Base-by-base conservation (phyloP, 1,140 invertebrate genomes). In the Homalodisca vitripennis region DNA sequence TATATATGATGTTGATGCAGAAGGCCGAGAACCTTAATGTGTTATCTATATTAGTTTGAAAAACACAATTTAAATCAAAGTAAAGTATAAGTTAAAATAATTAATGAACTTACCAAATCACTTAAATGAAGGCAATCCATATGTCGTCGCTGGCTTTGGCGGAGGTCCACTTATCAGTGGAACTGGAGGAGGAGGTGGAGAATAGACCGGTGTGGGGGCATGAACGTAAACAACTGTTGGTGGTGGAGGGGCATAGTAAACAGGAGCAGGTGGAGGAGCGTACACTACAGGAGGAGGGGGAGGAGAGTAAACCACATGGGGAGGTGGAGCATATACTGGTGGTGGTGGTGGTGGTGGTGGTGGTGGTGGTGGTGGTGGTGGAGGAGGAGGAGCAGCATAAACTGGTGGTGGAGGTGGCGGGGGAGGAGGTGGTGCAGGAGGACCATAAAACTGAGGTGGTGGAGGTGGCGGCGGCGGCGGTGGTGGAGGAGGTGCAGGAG, bases 301-400 rank as follows among this genome's bases (percentile, higher is more conserved):
- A 20, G 48, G 48, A 20, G 48, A 22, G n/a, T 14, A 14, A n/a
- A 20, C 17, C 48, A 20, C 48, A 20, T 14, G 6, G n/a, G 48
- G 48, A n/a, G 48, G 48, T 51, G 48, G 48, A 22, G 48, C 48
- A n/a, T 51, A 51, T n/a, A 51, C 48, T 51, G 48, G 48, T 20
- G 48, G 34, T 41, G 34, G 34, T 41, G 34, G 34, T 41, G 34
- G 48, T 14, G 48, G 48, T 51, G 48, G 48, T 20, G 48, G 3
- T 3, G 3, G n/a, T 51, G n/a, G 3, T 51, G 48, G 48, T 3
- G 48, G 48, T 6, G 48, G 48, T 51, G 48, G 6, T 51, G 48
- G 48, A 12, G 48, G 6, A 10, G 48, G n/a, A n/a, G n/a, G 48
- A 20, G 48, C 48, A 22, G 3, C 17, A 3, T 10, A 14, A 20